Base-by-base conservation (phyloP, 2,888 invertebrate genomes). In the Lathronympha strigana region DNA sequence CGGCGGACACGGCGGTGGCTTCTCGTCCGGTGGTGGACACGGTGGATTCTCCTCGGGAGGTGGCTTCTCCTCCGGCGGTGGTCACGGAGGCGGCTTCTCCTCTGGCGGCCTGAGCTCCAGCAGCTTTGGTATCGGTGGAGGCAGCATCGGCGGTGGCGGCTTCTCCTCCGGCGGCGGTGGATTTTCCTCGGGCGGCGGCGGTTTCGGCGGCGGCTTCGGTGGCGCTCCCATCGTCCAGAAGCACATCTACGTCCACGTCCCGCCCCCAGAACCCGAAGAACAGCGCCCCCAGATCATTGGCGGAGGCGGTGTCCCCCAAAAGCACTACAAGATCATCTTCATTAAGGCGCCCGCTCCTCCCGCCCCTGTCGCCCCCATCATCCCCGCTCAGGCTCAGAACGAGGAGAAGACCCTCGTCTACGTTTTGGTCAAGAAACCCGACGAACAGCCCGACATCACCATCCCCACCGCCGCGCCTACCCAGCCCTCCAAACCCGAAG, bases 311-410 rank as follows among this genome's bases (percentile, higher is more conserved):
- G 93, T 95, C 53, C 88, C 94, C 78, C 95, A 96, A 88, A 96
- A 96, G 80, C 95, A 96, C 90, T 95, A 96, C 94, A 96, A 96
- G 87, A 96, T 96, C 89, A 96, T 96, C 93, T 96, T 96, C 94
- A 96, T 96, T 90, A 96, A 96, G 93, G 96, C 96, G 68, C 96
- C 96, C 66, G 94, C 95, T 72, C 94, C 95, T 72, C 95, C 95
- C 78, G 94, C 95, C 63, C 95, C 95, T 67, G 94, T 95, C 70
- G 95, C 95, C 0, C 96, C 96, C 77, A 93, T 95, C 75, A 95
- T 96, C 81, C 95, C 95, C 74, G 93, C 94, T 54, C 94, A 95
- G 76, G 94, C 94, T 71, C 95, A 95, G 77, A 95, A 95, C 90
- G 95, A 95, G 82, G 95, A 95, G 88, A 96, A 96, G 93, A 96